phyloP scores from a whole-genome alignment of 2,888 invertebrate species.

The Subacronicta megacephala region DNA sequence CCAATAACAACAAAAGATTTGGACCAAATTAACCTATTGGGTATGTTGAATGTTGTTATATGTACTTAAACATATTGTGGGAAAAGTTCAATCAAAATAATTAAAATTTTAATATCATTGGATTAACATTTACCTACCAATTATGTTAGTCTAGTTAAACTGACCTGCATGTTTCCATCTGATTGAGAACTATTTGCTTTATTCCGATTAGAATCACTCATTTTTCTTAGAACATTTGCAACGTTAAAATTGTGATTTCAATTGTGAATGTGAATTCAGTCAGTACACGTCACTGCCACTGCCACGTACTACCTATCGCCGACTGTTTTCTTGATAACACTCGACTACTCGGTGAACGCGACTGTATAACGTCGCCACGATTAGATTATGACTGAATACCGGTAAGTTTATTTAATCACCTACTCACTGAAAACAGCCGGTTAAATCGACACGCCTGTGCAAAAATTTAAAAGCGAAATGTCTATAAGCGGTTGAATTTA shows the following conservation, averaged over 20 bases:
- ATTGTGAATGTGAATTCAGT: no score
- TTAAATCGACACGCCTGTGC: constrained; percentile 63
- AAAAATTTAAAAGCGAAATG: constrained; percentile 57
- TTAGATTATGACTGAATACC: constrained; percentile 62
- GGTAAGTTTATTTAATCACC: constrained; percentile 50
- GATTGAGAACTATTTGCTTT: constrained; percentile 53
- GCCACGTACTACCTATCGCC: constrained; percentile 82
- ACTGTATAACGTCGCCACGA: constrained; percentile 62
- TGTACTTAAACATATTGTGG: constrained; percentile 5
- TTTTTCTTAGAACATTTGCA: constrained; percentile 57
- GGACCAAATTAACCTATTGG: no score
- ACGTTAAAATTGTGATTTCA: constrained; percentile 26
- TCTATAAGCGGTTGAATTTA: constrained; percentile 61
- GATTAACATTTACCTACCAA: not conserved
- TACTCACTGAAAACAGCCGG: constrained; percentile 67
- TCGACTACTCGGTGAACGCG: constrained; percentile 49
- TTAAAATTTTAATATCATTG: no score
- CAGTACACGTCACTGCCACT: constrained; percentile 71
- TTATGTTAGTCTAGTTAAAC: constrained; percentile 43
- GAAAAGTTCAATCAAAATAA: not conserved
- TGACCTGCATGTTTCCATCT: constrained; percentile 67
- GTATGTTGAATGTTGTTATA: no score
- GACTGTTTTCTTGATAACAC: constrained; percentile 78
- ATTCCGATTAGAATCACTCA: constrained; percentile 64
- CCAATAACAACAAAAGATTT: not conserved